A percentile compares a stretch with the other conserved stretches of the same genome.
phyloP scores from a whole-genome alignment of 2,888 invertebrate species.

The Arctia plantaginis region DNA sequence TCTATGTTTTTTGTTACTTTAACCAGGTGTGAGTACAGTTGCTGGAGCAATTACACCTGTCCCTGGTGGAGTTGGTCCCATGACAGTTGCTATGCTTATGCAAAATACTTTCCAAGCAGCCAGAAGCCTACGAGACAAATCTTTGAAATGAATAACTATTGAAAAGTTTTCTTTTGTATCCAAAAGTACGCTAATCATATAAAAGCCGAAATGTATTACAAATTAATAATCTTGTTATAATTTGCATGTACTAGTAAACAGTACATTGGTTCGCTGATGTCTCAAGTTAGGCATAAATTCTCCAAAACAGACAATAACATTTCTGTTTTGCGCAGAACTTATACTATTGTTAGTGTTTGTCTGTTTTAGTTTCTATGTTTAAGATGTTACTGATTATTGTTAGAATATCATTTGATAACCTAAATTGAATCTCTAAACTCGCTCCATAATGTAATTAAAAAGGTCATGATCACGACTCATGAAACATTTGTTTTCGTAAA shows the following conservation, averaged over 20 bases:
- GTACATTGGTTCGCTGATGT: not conserved
- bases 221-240: not conserved
- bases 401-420: not conserved
- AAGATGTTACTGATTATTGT: not conserved
- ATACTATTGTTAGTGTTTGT: conserved; percentile 5
- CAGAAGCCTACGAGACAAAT: conserved; percentile 69
- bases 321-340: not conserved
- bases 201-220: not conserved
- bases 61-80: conserved; percentile 96
- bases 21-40: conserved; percentile 90
- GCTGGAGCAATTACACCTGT: conserved; percentile 96
- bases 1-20: conserved; percentile 7
- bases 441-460: not conserved
- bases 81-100: conserved; percentile 98
- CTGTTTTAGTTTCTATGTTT: not conserved
- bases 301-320: not conserved
- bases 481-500: no score
- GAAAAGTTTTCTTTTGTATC: not conserved
- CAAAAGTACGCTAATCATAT: not conserved
- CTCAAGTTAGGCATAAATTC: not conserved
- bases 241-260: not conserved
- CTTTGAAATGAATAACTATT: conserved; percentile 16
- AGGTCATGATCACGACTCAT: not conserved
- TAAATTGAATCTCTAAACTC: conserved; percentile 17
- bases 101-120: conserved; percentile 94